Base-by-base conservation (phyloP, 2,797 vertebrate species). In the Hippopotamyrus pictus region DNA sequence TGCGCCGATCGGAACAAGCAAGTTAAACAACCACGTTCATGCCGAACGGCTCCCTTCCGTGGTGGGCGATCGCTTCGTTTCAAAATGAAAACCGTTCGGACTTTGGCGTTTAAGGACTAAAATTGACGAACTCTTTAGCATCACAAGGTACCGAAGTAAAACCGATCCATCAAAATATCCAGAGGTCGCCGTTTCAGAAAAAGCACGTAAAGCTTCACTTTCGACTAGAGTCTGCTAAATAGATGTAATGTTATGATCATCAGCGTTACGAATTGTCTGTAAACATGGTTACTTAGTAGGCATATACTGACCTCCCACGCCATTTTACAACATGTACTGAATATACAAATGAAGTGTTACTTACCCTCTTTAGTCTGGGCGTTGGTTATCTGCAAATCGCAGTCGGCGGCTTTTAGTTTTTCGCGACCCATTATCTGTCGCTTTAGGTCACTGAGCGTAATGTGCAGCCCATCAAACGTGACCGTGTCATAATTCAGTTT, bases 401-500 rank as follows among this genome's bases (percentile, higher is more conserved):
- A 98, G 96, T 98, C 96, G 19, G 94, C 96, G 46, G 97, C 97
- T 94, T 97, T 95, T 92, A 99, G 97, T 95, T 97, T 98, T 95
- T 99, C 98, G 51, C 97, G 95, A 91, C 96, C 96, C 98, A 99
- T 99, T 92, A 99, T 99, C 96, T 97, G 97, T 94, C 96, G 96
- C 96, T 99, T 99, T 92, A 99, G 95, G 89, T 99, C 98, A 92
- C 93, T 94, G 93, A 99, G 96, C 91, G 97, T 98, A 96, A 98
- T 97, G 95, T 98, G 96, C 65, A 97, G 96, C 89, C 97, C 97
- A 94, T 99, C 96, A 91, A 99, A 99, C 90, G 98, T 96, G 95
- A 98, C 97, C 90, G 98, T 99, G 93, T 98, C 97, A 94, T 98
- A 98, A 96, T 97, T 97, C 89, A 98, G 98, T 95, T 98, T 99